Base-by-base conservation (phyloP, 92 coral and sea anemone species). In the Palythoa grandiflora region DNA sequence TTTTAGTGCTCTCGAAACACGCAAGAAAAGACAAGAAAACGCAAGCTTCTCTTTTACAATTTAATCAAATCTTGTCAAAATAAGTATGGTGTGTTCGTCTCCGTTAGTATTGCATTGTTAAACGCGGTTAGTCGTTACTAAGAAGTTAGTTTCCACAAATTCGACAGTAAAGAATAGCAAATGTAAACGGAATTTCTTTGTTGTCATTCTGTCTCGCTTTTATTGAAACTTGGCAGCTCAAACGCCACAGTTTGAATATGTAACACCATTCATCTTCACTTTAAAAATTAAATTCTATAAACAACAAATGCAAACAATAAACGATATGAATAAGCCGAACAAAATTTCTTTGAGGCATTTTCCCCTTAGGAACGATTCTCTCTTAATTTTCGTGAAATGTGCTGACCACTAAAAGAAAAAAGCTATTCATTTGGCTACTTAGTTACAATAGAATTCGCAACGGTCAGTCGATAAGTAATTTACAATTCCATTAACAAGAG, bases 91-190 rank as follows among this genome's bases (percentile, higher is more conserved):
- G n/a, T 87, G 37, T 73, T 39, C 44, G 20, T 74, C 74, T 84
- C 96, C 96, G 95, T 95, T 95, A 95, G 87, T 93, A 88, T 91
- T 75, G 94, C 98, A 92, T 93, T 95, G 97, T 93, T 95, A 86
- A 78, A 71, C 87, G 91, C 81, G 88, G 65, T 90, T 85, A 68
- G 88, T 97, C 99, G 99, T 95, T 97, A 96, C 95, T 91, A 84
- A 76, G 94, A 84, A 74, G 28, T 63, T 76, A 54, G 60, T 81
- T 81, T 81, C 83, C 44, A 48, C 75, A 61, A 86, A 76, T 74
- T 74, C 83, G 89, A 86, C 89, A 86, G 38, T 68, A 76, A 74
- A 65, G 75, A 75, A 86, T 65, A 65, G 86, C 48, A 77, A 87
- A 77, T 77, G 86, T 78, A 50, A 87, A 87, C 81, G 60, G n/a